phyloP scores from a whole-genome alignment of 2,113 vertebrate species.

The Ailurus styani region DNA sequence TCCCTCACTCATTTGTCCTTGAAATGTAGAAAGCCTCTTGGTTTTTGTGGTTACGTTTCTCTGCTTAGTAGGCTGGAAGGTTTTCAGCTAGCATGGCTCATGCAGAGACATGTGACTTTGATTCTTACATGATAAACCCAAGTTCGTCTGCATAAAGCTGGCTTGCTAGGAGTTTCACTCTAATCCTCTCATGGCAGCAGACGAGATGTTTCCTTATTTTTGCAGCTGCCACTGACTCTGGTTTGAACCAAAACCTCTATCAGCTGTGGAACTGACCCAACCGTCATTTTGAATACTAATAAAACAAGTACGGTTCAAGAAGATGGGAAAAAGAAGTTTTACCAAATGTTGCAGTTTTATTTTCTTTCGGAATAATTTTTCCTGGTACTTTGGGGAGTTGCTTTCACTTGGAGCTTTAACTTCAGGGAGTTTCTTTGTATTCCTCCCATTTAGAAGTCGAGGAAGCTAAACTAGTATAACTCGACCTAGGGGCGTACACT shows the following conservation, averaged over 20 bases:
- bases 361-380: not conserved
- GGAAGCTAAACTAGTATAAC: not conserved
- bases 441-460: not conserved
- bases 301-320: conserved; percentile 21
- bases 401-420: not conserved
- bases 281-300: conserved; percentile 41
- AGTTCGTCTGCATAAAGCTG: not conserved
- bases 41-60: conserved; percentile 27
- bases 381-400: not conserved
- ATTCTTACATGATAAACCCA: conserved; percentile 39
- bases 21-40: not conserved
- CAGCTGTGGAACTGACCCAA: conserved; percentile 5
- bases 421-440: not conserved
- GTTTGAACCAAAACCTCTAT: conserved; percentile 61
- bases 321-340: not conserved
- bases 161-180: not conserved
- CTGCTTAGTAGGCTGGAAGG: conserved; percentile 14
- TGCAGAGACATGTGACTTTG: conserved; percentile 39
- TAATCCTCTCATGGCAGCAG: conserved; percentile 38
- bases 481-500: not conserved
- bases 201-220: conserved; percentile 65
- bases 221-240: conserved; percentile 64
- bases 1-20: not conserved
- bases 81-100: not conserved
- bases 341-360: not conserved